A percentile compares a stretch with the other conserved stretches of the same genome.
These are phyloP conservation scores for Diplosoma virens DNA, from an alignment of 23 tunicate species.

Conservation along the genomic window DNA sequence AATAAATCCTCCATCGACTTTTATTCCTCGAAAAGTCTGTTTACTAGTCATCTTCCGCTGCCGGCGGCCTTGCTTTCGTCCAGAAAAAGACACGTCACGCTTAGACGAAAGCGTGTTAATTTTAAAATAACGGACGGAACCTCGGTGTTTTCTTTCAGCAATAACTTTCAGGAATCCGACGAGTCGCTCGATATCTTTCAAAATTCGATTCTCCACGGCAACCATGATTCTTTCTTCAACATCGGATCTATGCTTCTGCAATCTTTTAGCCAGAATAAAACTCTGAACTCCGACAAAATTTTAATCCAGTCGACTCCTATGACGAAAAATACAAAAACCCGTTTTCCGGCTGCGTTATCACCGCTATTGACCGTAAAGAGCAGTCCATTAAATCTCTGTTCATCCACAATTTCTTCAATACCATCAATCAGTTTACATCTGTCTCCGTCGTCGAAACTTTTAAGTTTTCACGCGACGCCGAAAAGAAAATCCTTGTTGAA, in stretches of 20 bases:
- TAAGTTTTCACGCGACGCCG: too few relatives aligned
- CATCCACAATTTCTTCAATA: too few relatives aligned
- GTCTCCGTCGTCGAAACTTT: too few relatives aligned
- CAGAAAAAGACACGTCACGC: background rate
- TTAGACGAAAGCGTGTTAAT: background rate
- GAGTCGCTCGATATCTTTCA: constrained; percentile 8
- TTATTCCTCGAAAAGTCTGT: too few relatives aligned
- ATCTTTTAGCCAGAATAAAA: background rate
- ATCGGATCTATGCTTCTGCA: background rate
- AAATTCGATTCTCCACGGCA: background rate
- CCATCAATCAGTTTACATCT: too few relatives aligned
- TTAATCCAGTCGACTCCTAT: constrained; percentile 5
- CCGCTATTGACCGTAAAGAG: too few relatives aligned
- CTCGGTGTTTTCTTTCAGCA: constrained; percentile 6
- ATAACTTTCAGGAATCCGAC: background rate
- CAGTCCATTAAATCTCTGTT: too few relatives aligned
- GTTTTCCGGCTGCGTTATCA: background rate
- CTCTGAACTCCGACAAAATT: background rate
- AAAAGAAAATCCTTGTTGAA: too few relatives aligned
- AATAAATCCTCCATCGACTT: too few relatives aligned
- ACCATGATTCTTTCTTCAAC: background rate
- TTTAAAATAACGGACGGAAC: constrained; percentile 33
- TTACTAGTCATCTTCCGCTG: too few relatives aligned
- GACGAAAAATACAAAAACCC: background rate
- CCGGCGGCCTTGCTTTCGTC: background rate